Percentiles rank a stretch among this genome's conserved stretches.
Conservation (phyloP, 1,140 invertebrate species). For the Sycobia sp. region DNA sequence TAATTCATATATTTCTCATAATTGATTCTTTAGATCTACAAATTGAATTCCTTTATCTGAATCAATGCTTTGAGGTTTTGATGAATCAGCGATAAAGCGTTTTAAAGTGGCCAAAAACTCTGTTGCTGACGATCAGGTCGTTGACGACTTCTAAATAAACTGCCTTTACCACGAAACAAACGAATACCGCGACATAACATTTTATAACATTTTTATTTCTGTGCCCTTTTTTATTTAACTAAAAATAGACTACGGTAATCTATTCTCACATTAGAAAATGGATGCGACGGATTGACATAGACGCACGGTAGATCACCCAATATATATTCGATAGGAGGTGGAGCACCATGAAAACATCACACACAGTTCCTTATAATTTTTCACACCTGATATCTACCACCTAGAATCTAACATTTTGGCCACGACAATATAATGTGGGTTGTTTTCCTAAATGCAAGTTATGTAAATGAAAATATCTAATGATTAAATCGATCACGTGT, state of each 20-base stretch:
- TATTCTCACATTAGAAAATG: no score
- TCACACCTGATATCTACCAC: constrained; percentile 28
- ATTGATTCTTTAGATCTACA: constrained; percentile 20
- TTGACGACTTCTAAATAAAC: constrained; percentile 46
- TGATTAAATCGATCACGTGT: constrained; percentile 37
- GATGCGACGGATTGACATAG: background rate
- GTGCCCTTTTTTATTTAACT: background rate
- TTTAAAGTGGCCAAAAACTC: constrained; percentile 32
- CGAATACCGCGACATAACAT: background rate
- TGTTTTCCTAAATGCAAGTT: constrained; percentile 48
- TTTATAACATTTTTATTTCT: constrained; percentile 22
- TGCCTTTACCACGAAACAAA: constrained; percentile 35
- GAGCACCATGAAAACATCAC: constrained; percentile 22
- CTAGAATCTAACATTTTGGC: constrained; percentile 37
- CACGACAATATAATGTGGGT: constrained; percentile 30
- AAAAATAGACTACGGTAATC: no score
- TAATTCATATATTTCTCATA: background rate
- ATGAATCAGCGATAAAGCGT: no score
- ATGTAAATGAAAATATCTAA: constrained; percentile 13
- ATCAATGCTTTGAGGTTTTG: constrained; percentile 30
- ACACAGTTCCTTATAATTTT: constrained; percentile 26
- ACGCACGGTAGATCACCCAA: constrained; percentile 27
- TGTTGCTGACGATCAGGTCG: constrained; percentile 33
- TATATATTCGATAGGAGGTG: constrained; percentile 14
- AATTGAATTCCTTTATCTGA: constrained; percentile 25